Conservation (phyloP, 2,888 invertebrate species). For the Xestia xanthographa region DNA sequence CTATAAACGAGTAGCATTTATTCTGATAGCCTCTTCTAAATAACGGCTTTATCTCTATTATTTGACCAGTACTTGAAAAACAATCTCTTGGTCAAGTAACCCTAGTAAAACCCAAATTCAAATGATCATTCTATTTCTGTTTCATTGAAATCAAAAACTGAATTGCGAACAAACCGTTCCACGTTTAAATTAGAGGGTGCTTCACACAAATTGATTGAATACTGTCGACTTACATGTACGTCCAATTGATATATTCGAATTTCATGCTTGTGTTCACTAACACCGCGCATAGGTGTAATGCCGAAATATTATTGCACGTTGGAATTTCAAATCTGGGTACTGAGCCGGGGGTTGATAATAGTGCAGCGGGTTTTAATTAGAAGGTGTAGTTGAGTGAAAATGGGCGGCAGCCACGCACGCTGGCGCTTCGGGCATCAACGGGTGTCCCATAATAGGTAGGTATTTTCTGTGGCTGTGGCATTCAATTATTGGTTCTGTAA, state of each 20-base stretch:
- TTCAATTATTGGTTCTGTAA: background rate
- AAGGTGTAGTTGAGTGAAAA: background rate
- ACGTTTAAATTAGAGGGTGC: background rate
- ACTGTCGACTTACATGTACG: background rate
- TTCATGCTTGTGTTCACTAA: background rate
- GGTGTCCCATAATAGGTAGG: background rate
- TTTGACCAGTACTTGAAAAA: background rate
- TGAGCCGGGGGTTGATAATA: background rate
- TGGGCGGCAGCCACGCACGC: background rate
- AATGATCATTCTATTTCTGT: background rate
- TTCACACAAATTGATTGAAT: slow-evolving; percentile 12
- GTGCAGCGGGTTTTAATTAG: background rate
- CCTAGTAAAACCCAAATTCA: background rate
- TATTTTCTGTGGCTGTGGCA: too few relatives aligned
- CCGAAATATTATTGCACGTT: background rate
- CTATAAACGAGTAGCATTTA: too few relatives aligned
- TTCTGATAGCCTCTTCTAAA: background rate
- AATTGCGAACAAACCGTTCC: background rate
- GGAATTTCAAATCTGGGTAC: background rate
- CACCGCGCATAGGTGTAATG: background rate
- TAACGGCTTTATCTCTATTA: background rate
- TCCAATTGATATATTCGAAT: background rate
- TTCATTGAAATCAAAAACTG: slow-evolving; percentile 8
- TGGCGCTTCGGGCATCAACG: background rate
- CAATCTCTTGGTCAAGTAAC: too few relatives aligned